Evolutionary conservation across 2,113 vertebrate species (phyloP).

Genomic region (Antechinus flavipes): DNA sequence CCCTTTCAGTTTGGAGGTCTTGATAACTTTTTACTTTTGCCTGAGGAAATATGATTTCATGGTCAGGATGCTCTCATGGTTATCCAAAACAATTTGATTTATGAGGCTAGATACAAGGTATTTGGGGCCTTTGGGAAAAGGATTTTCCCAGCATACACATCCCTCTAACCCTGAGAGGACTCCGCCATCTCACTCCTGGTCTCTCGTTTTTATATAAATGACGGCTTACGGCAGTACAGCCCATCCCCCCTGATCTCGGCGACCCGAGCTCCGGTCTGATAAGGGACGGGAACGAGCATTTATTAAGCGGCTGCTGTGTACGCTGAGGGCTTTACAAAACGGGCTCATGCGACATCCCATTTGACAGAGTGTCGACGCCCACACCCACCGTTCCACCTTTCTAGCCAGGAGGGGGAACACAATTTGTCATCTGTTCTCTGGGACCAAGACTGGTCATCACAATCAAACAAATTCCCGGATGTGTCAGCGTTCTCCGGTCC

Average conservation of each 20-base stretch:
- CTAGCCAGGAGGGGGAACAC: not conserved
- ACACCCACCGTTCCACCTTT: not conserved
- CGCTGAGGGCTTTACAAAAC: not conserved
- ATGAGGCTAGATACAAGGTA: too few species aligned
- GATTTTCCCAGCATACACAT: not conserved
- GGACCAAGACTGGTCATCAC: not conserved
- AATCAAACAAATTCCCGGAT: not conserved
- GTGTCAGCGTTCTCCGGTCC: not conserved
- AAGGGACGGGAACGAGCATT: not conserved
- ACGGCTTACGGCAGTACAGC: not conserved
- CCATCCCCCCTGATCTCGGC: not conserved
- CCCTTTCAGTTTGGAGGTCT: too few species aligned
- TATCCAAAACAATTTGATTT: too few species aligned
- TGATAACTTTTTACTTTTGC: too few species aligned
- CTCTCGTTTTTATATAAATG: not conserved
- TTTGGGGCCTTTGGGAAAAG: too few species aligned
- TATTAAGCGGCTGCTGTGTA: not conserved
- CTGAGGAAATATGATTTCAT: too few species aligned
- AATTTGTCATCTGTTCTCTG: not conserved
- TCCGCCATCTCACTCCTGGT: too few species aligned
- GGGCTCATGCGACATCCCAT: not conserved
- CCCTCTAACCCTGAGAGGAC: too few species aligned
- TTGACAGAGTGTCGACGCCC: not conserved
- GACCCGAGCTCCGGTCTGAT: not conserved
- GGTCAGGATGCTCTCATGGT: too few species aligned